Evolutionary conservation across 2,888 invertebrate species (phyloP), one percentile per base, ranked within the genome.

Genomic region (Pterobdella sp.): DNA sequence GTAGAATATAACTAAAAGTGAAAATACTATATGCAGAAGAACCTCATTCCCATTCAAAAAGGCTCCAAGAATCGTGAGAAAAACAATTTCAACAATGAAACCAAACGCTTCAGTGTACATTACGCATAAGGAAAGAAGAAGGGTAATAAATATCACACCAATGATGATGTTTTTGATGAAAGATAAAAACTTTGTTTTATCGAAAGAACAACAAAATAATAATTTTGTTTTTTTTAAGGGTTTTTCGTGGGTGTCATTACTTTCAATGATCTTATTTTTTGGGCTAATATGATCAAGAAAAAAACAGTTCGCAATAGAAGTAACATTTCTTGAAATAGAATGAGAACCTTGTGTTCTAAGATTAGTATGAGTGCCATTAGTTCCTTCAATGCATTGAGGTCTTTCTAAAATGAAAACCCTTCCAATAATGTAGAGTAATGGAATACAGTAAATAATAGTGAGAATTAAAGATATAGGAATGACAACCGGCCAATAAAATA

Each of bases 31-130:
- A 73, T 83, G 82, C 64, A 81, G 78, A 4, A 80, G 78, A 0
- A 80, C 80, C 29, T 78, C 78, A 26, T 80, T 79, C 0, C 81
- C 82, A 68, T 82, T 82, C 10, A 82, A 80, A 34, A 82, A 80
- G 63, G 82, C 81, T 0, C 82, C 82, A 80, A 82, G 81, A 79
- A 82, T 79, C 0, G 81, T 81, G 71, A 81, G 80, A n/a, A 80
- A 80, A 73, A 79, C 73, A 7, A 81, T 79, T 75, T 83, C 81
- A 4, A 81, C 79, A 22, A 81, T 74, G 22, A 82, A 77, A 3
- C 81, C 81, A 29, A 79, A 75, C 0, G 80, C 79, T 74, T 82
- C 82, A 0, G 81, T 80, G 68, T 81, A 79, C 73, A 83, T 76
- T 64, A 82, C 72, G 1, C 81, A 72, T 10, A 77, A 31, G 32